A percentile compares a stretch with the other conserved stretches of the same genome.
Evolutionary conservation across 1,140 invertebrate species (phyloP).

Genomic region (Trichonephila clavata): DNA sequence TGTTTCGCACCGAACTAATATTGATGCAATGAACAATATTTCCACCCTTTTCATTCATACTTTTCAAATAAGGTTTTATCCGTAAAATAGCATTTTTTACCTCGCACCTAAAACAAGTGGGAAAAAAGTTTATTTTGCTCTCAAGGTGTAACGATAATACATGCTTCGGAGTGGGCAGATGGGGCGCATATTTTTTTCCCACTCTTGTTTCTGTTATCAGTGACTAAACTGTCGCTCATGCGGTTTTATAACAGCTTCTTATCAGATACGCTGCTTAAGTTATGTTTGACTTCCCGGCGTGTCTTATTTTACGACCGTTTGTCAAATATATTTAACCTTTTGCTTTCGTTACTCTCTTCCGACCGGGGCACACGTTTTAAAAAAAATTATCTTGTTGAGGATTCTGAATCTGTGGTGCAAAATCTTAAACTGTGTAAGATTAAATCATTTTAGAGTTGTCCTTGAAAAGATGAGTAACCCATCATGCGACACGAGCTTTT

Average conservation of each 20-base stretch:
- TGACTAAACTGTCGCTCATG: constrained; percentile 1
- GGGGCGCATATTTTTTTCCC: background rate
- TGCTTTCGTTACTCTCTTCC: background rate
- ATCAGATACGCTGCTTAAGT: constrained; percentile 3
- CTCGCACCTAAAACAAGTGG: background rate
- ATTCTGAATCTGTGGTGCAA: background rate
- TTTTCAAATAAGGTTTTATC: background rate
- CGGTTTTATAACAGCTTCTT: constrained; percentile 8
- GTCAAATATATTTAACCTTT: background rate
- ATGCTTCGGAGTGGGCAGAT: constrained; percentile 1
- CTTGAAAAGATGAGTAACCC: too few species aligned
- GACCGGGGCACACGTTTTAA: background rate
- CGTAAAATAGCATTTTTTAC: background rate
- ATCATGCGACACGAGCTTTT: too few species aligned
- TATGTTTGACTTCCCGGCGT: background rate
- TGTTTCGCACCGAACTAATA: too few species aligned
- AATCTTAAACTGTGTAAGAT: too few species aligned
- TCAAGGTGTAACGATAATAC: constrained; percentile 9
- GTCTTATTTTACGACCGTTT: constrained; percentile 5
- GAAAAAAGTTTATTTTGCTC: constrained; percentile 10
- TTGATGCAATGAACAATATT: background rate
- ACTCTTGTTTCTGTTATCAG: background rate
- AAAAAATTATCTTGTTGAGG: background rate
- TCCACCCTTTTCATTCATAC: background rate
- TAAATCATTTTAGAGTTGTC: too few species aligned